Evolutionary conservation across 1,140 invertebrate species (phyloP), one percentile per base, ranked within the genome.

Genomic region (Tachypleus tridentatus): DNA sequence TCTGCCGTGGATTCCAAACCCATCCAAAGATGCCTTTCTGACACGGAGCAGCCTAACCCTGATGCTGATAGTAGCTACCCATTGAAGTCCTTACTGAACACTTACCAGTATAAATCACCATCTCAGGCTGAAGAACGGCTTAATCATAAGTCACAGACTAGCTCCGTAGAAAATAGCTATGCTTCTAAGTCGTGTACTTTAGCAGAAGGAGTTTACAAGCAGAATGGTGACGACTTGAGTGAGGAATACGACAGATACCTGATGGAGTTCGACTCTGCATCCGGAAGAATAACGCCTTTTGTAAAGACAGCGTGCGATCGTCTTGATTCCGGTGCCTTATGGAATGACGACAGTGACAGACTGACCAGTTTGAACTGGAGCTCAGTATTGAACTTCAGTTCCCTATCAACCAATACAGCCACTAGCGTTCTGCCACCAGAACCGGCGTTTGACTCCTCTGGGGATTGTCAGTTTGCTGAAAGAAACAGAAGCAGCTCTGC

Each of bases 331-430:
- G 63, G 69, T 70, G 71, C 71, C 68, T 69, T 71, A 60, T 71
- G 69, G 70, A 67, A 81, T 9, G 87, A 89, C 75, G 87, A 86
- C 1, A 85, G 87, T 61, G 85, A 87, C 75, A 86, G 63, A 58
- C 61, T 70, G 50, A 66, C 68, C 49, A 67, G 86, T 70, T 91
- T 93, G 74, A 91, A 92, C 77, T 93, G 91, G 90, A 87, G 90
- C 72, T 91, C 89, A 51, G 90, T 93, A 69, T 81, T 93, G 54
- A 91, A 87, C 72, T 81, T 93, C 10, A 91, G 76, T 86, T 88
- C 29, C 79, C 89, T 49, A 69, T 29, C 65, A 62, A 48, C 70
- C 70, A 29, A 54, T 8, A 57, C 58, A 51, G n/a, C 54, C 51
- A 51, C 10, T 49, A 54, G 49, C 4, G 60, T 57, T 51, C 51